Evolutionary conservation across 2,113 vertebrate species (phyloP).

Genomic region (Climacteris rufus): DNA sequence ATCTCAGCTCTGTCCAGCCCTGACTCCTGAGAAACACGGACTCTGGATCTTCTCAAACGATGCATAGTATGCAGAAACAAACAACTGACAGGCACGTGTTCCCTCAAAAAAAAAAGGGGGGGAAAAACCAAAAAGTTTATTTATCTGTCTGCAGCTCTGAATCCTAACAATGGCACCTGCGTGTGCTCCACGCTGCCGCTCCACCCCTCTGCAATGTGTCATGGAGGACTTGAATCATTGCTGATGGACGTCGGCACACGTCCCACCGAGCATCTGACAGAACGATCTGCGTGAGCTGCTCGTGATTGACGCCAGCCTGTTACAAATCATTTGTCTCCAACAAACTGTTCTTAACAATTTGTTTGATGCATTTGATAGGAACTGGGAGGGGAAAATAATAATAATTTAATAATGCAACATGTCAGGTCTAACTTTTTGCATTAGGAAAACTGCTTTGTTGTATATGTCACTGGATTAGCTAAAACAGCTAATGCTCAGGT

Average conservation of each 20-base stretch:
- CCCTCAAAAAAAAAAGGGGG: background rate
- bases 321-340: background rate
- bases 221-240: background rate
- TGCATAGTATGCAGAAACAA: background rate
- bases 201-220: background rate
- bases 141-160: background rate
- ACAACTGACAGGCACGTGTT: background rate
- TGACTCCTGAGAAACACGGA: background rate
- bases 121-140: background rate
- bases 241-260: background rate
- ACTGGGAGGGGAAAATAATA: background rate
- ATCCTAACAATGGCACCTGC: background rate
- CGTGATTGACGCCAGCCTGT: background rate
- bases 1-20: background rate
- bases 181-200: background rate
- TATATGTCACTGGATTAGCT: background rate
- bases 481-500: background rate
- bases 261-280: background rate
- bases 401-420: background rate
- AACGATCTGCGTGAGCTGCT: background rate
- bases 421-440: background rate
- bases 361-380: background rate
- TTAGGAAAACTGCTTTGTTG: background rate
- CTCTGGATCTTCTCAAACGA: background rate
- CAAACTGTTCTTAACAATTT: background rate